These are phyloP conservation scores for Cairina moschata DNA, from an alignment of 2,113 vertebrate species.

Conservation along the genomic window DNA sequence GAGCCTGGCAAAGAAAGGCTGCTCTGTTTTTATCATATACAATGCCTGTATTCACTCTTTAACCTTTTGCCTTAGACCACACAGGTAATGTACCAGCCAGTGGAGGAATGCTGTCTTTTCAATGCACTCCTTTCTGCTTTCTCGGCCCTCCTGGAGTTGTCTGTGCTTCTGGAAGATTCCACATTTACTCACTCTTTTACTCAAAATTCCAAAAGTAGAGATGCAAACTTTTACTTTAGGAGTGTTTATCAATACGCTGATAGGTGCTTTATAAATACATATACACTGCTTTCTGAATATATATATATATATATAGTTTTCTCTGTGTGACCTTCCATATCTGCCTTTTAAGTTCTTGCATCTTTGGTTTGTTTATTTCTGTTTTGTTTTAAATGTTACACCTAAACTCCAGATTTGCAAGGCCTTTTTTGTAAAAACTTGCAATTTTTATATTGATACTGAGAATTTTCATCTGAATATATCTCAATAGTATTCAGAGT, in stretches of 20 bases:
- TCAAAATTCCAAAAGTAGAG: neutral
- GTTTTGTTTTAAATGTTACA: neutral
- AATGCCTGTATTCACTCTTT: slow-evolving; percentile 25
- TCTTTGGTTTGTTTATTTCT: neutral
- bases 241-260: too few relatives aligned
- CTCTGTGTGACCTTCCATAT: neutral
- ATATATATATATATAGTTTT: neutral
- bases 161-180: neutral
- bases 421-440: neutral
- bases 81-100: slow-evolving; percentile 18
- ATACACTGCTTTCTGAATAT: too few relatives aligned
- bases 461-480: neutral
- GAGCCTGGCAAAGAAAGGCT: slow-evolving; percentile 41
- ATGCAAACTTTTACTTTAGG: neutral
- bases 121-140: neutral
- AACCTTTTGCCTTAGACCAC: slow-evolving; percentile 32
- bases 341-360: neutral
- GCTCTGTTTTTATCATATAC: slow-evolving; percentile 20
- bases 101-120: neutral
- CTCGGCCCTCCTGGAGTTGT: neutral
- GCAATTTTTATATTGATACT: neutral
- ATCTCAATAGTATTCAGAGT: neutral
- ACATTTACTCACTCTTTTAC: neutral
- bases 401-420: neutral
- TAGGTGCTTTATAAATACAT: too few relatives aligned